These are phyloP conservation scores for Semicossyphus pulcher DNA, from an alignment of 2,113 vertebrate species.

Conservation along the genomic window DNA sequence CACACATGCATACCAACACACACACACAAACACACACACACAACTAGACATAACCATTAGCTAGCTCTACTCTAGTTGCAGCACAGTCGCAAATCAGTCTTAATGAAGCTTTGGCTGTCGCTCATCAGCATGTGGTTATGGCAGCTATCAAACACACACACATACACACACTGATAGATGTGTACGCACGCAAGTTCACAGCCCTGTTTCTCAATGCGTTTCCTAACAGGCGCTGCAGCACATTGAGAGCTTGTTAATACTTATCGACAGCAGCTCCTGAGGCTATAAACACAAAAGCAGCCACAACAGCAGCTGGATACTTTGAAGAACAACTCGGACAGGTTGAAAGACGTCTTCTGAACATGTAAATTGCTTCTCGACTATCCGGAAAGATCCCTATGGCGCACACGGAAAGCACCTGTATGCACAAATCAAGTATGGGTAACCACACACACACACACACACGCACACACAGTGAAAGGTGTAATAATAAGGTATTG, in stretches of 20 bases:
- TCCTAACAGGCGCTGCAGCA: conserved; percentile 19
- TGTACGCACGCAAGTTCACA: not conserved
- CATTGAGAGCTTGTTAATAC: conserved; percentile 44
- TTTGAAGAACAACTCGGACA: not conserved
- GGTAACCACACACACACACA: not conserved
- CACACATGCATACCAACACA: not conserved
- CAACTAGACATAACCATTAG: not conserved
- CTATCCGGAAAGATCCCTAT: not conserved
- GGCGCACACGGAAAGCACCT: not conserved
- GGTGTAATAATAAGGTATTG: conserved; percentile 65
- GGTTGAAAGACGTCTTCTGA: not conserved
- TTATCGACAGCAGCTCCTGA: not conserved
- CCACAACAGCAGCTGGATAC: conserved; percentile 4
- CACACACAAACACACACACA: not conserved
- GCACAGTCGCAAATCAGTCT: conserved; percentile 19
- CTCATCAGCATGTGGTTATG: not conserved
- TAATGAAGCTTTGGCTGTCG: conserved; percentile 17
- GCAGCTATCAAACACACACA: not conserved
- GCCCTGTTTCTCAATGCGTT: conserved; percentile 18
- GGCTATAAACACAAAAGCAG: conserved; percentile 29
- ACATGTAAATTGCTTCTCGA: not conserved
- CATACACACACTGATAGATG: not conserved
- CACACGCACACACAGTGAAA: not conserved
- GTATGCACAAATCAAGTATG: not conserved
- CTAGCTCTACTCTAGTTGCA: not conserved